Evolutionary conservation across 2,888 invertebrate genomes (phyloP).

Genomic region (Cephonodes hylas): DNA sequence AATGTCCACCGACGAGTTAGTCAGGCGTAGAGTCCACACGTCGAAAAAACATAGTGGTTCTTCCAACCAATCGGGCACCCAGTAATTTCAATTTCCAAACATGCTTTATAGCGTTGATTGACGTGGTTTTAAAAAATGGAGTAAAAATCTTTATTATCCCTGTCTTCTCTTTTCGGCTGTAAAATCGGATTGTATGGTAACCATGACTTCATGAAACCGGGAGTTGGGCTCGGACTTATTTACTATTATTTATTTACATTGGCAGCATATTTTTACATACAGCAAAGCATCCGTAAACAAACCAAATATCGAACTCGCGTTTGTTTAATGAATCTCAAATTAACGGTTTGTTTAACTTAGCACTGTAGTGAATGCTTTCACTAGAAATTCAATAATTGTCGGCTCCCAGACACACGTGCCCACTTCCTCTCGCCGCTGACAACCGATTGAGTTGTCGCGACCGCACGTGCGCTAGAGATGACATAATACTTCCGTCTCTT

Average conservation of each 20-base stretch:
- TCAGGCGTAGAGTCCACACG: too few species aligned
- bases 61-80: background rate
- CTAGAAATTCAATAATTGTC: too few species aligned
- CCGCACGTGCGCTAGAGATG: too few species aligned
- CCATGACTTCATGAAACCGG: background rate
- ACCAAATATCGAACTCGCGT: slow-evolving; percentile 24
- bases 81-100: background rate
- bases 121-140: too few species aligned
- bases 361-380: slow-evolving; percentile 12
- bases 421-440: too few species aligned
- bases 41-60: background rate
- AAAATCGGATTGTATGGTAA: too few species aligned
- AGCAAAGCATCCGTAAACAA: slow-evolving; percentile 20
- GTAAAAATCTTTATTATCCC: too few species aligned
- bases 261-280: slow-evolving; percentile 10
- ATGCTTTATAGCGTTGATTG: background rate
- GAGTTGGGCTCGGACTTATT: slow-evolving; percentile 6
- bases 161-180: background rate
- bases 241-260: slow-evolving; percentile 13
- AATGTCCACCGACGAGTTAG: too few species aligned
- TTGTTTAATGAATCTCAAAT: slow-evolving; percentile 33
- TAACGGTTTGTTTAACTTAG: slow-evolving; percentile 26
- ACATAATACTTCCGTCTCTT: too few species aligned
- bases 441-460: too few species aligned
- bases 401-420: too few species aligned